A percentile compares a stretch with the other conserved stretches of the same genome.
These are phyloP conservation scores for Harpalus rufipes DNA, from an alignment of 2,888 invertebrate species.

Conservation along the genomic window DNA sequence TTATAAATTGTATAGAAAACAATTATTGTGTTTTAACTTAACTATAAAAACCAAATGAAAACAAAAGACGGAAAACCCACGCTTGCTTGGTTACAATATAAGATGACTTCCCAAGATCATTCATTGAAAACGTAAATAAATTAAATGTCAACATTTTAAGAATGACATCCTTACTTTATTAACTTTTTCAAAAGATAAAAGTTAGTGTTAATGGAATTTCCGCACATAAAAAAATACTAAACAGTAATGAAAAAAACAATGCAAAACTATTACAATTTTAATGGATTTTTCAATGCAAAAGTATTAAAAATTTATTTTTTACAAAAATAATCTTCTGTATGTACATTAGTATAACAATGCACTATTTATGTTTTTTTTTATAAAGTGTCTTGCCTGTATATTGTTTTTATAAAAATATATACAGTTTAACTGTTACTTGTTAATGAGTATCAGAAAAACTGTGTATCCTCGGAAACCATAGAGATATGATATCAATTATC, in stretches of 20 bases:
- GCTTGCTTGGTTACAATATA: not conserved
- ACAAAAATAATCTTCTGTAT: too few species aligned
- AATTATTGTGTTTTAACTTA: slow-evolving; percentile 1
- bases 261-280: too few species aligned
- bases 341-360: too few species aligned
- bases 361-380: too few species aligned
- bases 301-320: too few species aligned
- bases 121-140: slow-evolving; percentile 28
- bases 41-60: slow-evolving; percentile 16
- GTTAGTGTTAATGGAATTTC: not conserved
- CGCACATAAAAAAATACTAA: not conserved
- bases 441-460: too few species aligned
- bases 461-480: too few species aligned
- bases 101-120: slow-evolving; percentile 10
- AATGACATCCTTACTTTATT: slow-evolving; percentile 22
- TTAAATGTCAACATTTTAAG: slow-evolving; percentile 22
- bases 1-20: not conserved
- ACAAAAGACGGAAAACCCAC: slow-evolving; percentile 26
- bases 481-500: too few species aligned
- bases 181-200: not conserved
- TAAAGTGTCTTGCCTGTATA: too few species aligned
- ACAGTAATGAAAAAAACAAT: not conserved
- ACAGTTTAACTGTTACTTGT: too few species aligned
- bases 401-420: too few species aligned
- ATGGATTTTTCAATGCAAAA: too few species aligned